Evolutionary conservation across 2,888 invertebrate species (phyloP).

Genomic region (Epinotia brunnichana): DNA sequence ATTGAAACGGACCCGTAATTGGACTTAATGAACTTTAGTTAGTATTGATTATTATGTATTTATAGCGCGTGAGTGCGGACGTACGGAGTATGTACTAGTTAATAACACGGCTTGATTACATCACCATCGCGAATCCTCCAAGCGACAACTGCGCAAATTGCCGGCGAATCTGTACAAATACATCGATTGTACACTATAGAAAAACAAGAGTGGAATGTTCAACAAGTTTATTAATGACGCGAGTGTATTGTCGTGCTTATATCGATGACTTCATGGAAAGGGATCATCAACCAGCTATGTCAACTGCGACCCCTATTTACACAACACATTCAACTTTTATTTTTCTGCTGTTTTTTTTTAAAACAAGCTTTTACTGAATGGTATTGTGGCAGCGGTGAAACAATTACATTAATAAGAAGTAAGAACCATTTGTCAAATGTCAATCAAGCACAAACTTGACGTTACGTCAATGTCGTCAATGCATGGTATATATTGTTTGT

Average conservation of each 20-base stretch:
- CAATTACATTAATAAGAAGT: constrained; percentile 52
- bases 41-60: constrained; percentile 19
- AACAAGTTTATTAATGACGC: constrained; percentile 66
- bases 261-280: constrained; percentile 71
- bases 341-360: background rate
- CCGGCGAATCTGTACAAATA: constrained; percentile 75
- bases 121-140: constrained; percentile 58
- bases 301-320: constrained; percentile 58
- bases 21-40: constrained; percentile 13
- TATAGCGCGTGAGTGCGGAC: constrained; percentile 23
- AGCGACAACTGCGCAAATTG: constrained; percentile 72
- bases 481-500: constrained; percentile 76
- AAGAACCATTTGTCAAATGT: constrained; percentile 56
- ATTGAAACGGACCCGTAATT: background rate
- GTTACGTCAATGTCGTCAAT: constrained; percentile 66
- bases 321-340: constrained; percentile 32
- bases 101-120: constrained; percentile 59
- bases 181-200: constrained; percentile 60
- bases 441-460: constrained; percentile 58
- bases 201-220: constrained; percentile 68
- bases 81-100: constrained; percentile 37
- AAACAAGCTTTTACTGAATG: constrained; percentile 1
- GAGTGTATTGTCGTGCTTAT: constrained; percentile 60
- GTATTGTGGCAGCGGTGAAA: constrained; percentile 43
- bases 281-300: constrained; percentile 65